Conservation (phyloP, 1,140 invertebrate species). For the Papilio helenus region DNA sequence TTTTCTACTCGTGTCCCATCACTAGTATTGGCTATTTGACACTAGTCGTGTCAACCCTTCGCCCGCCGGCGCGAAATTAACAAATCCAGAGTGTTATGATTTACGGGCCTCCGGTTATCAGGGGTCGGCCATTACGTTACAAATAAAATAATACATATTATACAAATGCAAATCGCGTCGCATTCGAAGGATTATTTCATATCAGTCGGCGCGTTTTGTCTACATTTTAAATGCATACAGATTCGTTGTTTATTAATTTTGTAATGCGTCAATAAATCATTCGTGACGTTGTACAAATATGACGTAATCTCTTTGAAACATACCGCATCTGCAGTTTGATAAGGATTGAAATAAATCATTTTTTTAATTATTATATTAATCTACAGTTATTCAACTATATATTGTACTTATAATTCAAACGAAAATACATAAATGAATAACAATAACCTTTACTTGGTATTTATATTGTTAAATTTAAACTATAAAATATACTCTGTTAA, state of each 20-base stretch:
- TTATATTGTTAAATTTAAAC: too few relatives aligned
- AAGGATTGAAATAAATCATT: background rate
- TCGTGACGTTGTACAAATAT: constrained; percentile 20
- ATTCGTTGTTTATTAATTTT: constrained; percentile 20
- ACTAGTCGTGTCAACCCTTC: constrained; percentile 57
- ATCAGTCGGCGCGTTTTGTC: constrained; percentile 36
- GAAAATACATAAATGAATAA: too few relatives aligned
- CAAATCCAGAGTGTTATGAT: constrained; percentile 70
- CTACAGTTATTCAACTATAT: too few relatives aligned
- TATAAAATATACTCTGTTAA: background rate
- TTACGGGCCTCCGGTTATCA: constrained; percentile 55
- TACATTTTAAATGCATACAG: constrained; percentile 20
- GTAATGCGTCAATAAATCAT: constrained; percentile 29
- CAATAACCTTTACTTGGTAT: too few relatives aligned
- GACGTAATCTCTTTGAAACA: constrained; percentile 18
- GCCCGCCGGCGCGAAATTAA: constrained; percentile 54
- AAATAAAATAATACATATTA: constrained; percentile 61
- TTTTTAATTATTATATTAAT: background rate
- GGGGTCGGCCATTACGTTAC: constrained; percentile 57
- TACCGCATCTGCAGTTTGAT: background rate
- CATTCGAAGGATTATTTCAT: constrained; percentile 42
- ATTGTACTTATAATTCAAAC: too few relatives aligned
- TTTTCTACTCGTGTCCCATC: background rate
- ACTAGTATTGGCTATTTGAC: constrained; percentile 50
- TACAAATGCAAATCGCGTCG: constrained; percentile 57